Base-by-base conservation (phyloP, 2,888 invertebrate species). In the Aphodius sticticus region DNA sequence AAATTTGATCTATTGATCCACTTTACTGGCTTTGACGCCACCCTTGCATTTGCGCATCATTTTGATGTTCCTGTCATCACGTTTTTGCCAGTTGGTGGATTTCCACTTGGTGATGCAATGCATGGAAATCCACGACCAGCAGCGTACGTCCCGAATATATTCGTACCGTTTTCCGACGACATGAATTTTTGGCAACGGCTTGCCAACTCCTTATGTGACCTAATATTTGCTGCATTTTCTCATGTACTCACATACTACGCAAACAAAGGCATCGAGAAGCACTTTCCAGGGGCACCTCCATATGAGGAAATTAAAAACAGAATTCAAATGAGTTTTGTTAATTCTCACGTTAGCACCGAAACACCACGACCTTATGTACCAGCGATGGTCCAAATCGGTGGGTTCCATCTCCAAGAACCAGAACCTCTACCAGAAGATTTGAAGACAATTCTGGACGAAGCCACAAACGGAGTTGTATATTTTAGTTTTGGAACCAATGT, bases 111-210 rank as follows among this genome's bases (percentile, higher is more conserved):
- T 0, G 85, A 85, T 74, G 84, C 84, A 69, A 78, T 86, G 5
- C 82, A 85, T 4, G 87, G 87, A 69, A 87, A 87, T 81, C 86
- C 87, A 0, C 83, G 86, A 70, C 87, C 87, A 2, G 86, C 85
- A 38, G 85, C 88, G 1, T 88, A 87, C 77, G 85, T 88, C 15
- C 88, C 88, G 6, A 83, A 84, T 75, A 77, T 83, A 38, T 83
- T 87, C 38, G 76, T 84, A 6, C 78, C 80, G 2, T 86, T 83
- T 70, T 83, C 85, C 0, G 85, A 86, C 70, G 82, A 85, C 37
- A 89, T 89, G 88, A 85, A 81, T 7, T 88, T 89, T 77, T 78
- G 82, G 16, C 83, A 89, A 80, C 83, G 89, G 70, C 77, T 85
- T 9, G 69, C 82, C 16, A 89, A 89, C 82, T 84, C 86, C 0